Percentiles rank a stretch among this genome's conserved stretches.
Conservation (phyloP, 1,140 invertebrate species). For the Rhopalosiphum maidis region DNA sequence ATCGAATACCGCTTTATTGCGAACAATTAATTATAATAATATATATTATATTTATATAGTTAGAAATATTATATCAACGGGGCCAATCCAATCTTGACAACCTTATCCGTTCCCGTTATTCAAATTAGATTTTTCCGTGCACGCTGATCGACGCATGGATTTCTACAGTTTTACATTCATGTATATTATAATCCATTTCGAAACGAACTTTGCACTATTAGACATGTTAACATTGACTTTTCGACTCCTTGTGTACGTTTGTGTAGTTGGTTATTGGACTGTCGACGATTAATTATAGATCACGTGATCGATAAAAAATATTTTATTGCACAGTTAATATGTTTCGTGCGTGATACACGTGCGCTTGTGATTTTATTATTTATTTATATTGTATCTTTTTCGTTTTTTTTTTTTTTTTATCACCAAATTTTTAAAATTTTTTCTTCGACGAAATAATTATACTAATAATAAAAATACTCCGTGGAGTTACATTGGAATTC, state of each 20-base stretch:
- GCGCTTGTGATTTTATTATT: neutral
- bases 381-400: neutral
- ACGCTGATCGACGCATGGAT: neutral
- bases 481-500: neutral
- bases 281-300: constrained; percentile 4
- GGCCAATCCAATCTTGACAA: neutral
- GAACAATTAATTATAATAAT: neutral
- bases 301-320: constrained; percentile 15
- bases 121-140: neutral
- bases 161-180: neutral
- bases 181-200: neutral
- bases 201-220: constrained; percentile 8
- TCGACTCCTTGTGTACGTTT: neutral
- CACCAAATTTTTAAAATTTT: neutral
- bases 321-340: neutral
- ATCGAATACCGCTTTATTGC: neutral
- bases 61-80: neutral
- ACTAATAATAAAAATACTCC: neutral
- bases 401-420: neutral
- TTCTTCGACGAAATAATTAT: neutral
- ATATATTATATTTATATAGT: neutral
- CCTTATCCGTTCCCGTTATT: constrained; percentile 5
- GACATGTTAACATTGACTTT: neutral
- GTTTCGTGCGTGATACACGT: neutral
- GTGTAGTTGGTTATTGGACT: neutral